phyloP scores from a whole-genome alignment of 1,140 invertebrate species.

The Plectrocnemia conspersa region DNA sequence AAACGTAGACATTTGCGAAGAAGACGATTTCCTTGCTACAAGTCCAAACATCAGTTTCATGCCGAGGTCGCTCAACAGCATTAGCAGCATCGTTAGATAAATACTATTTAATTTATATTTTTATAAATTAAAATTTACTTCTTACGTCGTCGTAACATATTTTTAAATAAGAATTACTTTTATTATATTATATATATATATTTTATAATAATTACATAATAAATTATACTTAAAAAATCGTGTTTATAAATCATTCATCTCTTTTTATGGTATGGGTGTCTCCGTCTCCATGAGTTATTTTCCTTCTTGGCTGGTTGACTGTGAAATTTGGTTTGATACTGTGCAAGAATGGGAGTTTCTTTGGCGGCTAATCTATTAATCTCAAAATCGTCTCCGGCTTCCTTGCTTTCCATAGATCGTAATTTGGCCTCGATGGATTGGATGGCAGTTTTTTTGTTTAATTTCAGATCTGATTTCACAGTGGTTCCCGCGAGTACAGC shows the following conservation, averaged over 20 bases:
- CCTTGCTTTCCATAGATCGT: constrained; percentile 68
- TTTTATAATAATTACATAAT: neutral
- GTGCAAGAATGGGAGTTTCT: constrained; percentile 61
- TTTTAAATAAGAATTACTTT: constrained; percentile 9
- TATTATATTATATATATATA: constrained; percentile 28
- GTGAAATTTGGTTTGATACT: constrained; percentile 59
- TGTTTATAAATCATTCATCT: constrained; percentile 41
- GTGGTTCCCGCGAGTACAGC: constrained; percentile 66
- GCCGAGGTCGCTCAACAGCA: constrained; percentile 14
- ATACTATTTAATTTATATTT: constrained; percentile 9
- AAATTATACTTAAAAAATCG: neutral
- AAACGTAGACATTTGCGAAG: constrained; percentile 26
- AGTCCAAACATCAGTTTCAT: constrained; percentile 23
- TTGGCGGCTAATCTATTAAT: constrained; percentile 62
- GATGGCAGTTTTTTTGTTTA: constrained; percentile 73
- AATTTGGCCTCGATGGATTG: constrained; percentile 84
- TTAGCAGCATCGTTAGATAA: too few relatives aligned
- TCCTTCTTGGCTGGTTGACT: constrained; percentile 51
- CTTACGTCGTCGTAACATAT: neutral
- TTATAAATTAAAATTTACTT: neutral
- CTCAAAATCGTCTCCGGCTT: constrained; percentile 64
- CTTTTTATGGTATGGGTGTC: constrained; percentile 51
- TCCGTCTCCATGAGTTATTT: constrained; percentile 43
- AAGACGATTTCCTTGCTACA: constrained; percentile 33
- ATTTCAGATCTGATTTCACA: constrained; percentile 62